Base-by-base conservation (phyloP, 2,797 vertebrate species). In the Atherinosoma microstoma region DNA sequence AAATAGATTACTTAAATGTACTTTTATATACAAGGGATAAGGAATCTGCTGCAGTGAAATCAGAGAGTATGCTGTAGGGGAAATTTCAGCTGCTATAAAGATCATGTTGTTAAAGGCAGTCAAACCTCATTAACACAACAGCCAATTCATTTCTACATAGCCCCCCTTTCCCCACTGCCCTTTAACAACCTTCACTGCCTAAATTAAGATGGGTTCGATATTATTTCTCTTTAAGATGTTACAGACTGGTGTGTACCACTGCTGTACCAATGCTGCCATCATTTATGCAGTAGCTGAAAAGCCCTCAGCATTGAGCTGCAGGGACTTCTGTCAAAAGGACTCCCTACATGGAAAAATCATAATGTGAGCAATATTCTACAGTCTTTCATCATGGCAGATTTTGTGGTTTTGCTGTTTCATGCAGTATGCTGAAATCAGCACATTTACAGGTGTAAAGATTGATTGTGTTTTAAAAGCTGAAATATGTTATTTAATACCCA, bases 171-270 rank as follows among this genome's bases (percentile, higher is more conserved):
- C 40, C 62, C 64, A 32, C 47, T 70, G 59, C 45, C 74, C 77
- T 80, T 70, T 85, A 83, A 77, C 78, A 73, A 42, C 73, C 69
- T 70, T 80, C 54, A 68, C 64, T 47, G 32, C 59, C 69, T 87
- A 84, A 78, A 86, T 89, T 80, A 88, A 83, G 78, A 76, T 22
- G 53, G 56, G 42, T 69, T 85, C 29, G 73, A 71, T 84, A 42
- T 67, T 76, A 84, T 87, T 83, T 67, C 77, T 90, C 82, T 87
- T 86, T 82, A 80, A 77, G 78, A 73, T 77, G 77, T 77, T 87
- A 76, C 76, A 64, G 51, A 66, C 75, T 35, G n/a, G 62, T 71
- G 67, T 73, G 45, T 58, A 75, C 71, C 75, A 68, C 62, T 42
- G 82, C 77, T 67, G 73, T 70, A 49, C 72, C 82, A 84, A 89